Evolutionary conservation across 2,888 invertebrate genomes (phyloP).

Genomic region (Yponomeuta evonymella): DNA sequence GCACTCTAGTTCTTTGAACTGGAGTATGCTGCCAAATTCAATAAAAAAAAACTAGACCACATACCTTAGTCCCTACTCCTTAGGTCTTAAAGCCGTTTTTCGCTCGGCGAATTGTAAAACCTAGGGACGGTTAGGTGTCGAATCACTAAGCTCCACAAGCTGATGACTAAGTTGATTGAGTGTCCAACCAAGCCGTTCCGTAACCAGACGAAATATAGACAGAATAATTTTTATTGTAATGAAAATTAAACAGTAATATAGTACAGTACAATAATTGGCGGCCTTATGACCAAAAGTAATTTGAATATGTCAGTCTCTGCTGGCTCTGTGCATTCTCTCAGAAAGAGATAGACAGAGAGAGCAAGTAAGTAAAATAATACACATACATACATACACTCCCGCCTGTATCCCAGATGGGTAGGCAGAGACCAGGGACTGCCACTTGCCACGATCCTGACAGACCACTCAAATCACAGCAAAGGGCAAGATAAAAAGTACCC

Average conservation of each 20-base stretch:
- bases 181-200: background rate
- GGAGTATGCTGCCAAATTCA: slow-evolving; percentile 5
- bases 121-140: background rate
- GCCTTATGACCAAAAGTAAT: background rate
- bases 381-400: too few relatives aligned
- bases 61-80: background rate
- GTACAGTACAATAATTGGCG: too few relatives aligned
- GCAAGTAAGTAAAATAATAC: too few relatives aligned
- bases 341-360: too few relatives aligned
- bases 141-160: background rate
- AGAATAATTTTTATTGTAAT: too few relatives aligned
- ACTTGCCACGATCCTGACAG: too few relatives aligned
- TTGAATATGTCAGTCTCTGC: background rate
- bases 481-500: too few relatives aligned
- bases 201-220: background rate
- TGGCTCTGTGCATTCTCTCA: too few relatives aligned
- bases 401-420: too few relatives aligned
- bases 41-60: background rate
- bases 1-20: slow-evolving; percentile 7
- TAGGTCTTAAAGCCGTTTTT: background rate
- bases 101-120: background rate
- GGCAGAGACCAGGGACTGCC: too few relatives aligned
- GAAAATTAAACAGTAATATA: too few relatives aligned
- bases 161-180: background rate
- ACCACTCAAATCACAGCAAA: too few relatives aligned